Conservation (phyloP, 2,888 invertebrate genomes). For the Dinocampus coccinellae region DNA sequence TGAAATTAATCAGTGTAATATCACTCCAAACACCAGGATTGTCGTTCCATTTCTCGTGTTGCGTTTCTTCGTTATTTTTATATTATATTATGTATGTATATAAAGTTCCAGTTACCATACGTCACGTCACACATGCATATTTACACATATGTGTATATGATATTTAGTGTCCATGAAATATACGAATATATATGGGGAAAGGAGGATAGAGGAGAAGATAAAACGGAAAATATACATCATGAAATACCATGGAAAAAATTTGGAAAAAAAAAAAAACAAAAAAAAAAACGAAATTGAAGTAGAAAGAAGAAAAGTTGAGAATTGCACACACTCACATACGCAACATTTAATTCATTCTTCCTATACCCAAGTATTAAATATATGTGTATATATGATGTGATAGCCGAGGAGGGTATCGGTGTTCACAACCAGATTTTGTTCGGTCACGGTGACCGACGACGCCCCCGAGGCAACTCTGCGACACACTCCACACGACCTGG, state of each 20-base stretch:
- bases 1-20: slow-evolving; percentile 17
- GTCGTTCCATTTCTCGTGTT: slow-evolving; percentile 30
- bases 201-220: background rate
- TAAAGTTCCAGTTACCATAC: slow-evolving; percentile 18
- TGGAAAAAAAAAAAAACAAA: background rate
- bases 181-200: background rate
- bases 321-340: slow-evolving; percentile 15
- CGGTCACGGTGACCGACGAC: slow-evolving; percentile 65
- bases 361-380: background rate
- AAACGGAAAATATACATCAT: background rate
- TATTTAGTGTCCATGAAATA: slow-evolving; percentile 9
- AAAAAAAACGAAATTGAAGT: background rate
- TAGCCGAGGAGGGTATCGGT: slow-evolving; percentile 53
- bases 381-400: background rate
- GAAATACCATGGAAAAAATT: background rate
- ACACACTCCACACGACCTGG: slow-evolving; percentile 44
- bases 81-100: too few relatives aligned
- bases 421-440: slow-evolving; percentile 62
- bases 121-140: slow-evolving; percentile 9
- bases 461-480: slow-evolving; percentile 52
- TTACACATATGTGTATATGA: slow-evolving; percentile 24
- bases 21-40: slow-evolving; percentile 26
- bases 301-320: background rate
- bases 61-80: slow-evolving; percentile 21
- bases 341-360: slow-evolving; percentile 29